A percentile compares a stretch with the other conserved stretches of the same genome.
phyloP scores from a whole-genome alignment of 2,113 vertebrate genomes.

The Oryzias melastigma region DNA sequence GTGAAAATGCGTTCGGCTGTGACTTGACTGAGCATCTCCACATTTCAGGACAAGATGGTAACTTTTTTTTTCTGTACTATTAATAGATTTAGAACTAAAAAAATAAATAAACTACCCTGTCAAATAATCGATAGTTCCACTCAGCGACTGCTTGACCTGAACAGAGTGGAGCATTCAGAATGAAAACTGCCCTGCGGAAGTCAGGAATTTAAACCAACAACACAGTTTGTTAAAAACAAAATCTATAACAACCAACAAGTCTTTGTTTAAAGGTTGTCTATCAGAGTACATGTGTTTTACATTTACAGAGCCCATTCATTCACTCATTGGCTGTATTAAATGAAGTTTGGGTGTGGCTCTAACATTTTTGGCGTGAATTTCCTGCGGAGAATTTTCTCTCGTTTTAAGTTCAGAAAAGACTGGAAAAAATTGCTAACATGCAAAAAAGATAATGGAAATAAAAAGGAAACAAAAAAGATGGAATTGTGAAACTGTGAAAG shows the following conservation, averaged over 20 bases:
- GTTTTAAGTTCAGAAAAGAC: slow-evolving; percentile 35
- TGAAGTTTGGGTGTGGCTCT: slow-evolving; percentile 69
- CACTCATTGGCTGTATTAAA: slow-evolving; percentile 49
- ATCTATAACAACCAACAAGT: neutral
- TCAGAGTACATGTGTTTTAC: slow-evolving; percentile 40
- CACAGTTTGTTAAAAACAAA: neutral
- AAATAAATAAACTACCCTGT: neutral
- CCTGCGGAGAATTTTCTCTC: slow-evolving; percentile 33
- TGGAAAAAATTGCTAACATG: slow-evolving; percentile 12
- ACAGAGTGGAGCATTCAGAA: neutral
- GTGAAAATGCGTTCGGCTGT: slow-evolving; percentile 90
- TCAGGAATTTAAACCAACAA: slow-evolving; percentile 1
- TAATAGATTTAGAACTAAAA: neutral
- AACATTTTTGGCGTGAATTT: slow-evolving; percentile 49
- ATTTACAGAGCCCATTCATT: slow-evolving; percentile 51
- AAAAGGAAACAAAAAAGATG: neutral
- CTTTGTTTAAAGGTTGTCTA: slow-evolving; percentile 18
- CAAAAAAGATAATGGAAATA: slow-evolving; percentile 1
- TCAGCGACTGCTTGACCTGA: neutral
- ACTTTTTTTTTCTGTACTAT: slow-evolving; percentile 44
- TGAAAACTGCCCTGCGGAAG: neutral
- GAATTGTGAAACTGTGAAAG: neutral
- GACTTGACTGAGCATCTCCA: slow-evolving; percentile 95
- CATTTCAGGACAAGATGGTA: slow-evolving; percentile 95
- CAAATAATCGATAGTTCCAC: neutral